Conservation (phyloP, 2,888 invertebrate genomes). For the Ochlodes sylvanus region DNA sequence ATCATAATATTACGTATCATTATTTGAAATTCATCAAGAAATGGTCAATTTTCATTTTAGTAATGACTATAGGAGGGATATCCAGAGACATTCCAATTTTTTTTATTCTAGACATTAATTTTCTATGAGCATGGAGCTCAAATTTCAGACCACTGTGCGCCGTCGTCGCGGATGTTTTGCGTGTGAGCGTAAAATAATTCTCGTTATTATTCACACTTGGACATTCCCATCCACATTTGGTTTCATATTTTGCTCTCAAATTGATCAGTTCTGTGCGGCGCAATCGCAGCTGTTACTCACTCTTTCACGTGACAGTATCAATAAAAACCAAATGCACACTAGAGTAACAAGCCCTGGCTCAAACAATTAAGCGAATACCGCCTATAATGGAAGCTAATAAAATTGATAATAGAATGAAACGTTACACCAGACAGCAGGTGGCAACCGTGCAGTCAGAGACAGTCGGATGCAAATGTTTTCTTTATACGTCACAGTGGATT, state of each 20-base stretch:
- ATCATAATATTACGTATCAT: no score
- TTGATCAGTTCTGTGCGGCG: no score
- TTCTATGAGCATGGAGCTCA: no score
- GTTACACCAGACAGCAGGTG: not conserved
- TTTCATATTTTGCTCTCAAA: no score
- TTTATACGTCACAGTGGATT: not conserved
- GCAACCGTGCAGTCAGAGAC: not conserved
- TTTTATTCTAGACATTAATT: no score
- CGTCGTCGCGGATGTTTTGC: no score
- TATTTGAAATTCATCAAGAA: no score
- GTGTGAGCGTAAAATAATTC: constrained; percentile 1
- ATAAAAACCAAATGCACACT: constrained; percentile 40
- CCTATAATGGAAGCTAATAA: constrained; percentile 22
- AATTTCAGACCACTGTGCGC: no score
- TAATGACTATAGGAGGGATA: no score
- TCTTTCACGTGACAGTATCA: constrained; percentile 52
- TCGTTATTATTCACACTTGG: constrained; percentile 10
- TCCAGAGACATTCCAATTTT: no score
- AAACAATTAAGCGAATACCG: constrained; percentile 45
- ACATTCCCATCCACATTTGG: no score
- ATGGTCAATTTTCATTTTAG: no score
- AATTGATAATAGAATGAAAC: constrained; percentile 5
- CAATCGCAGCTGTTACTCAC: constrained; percentile 38
- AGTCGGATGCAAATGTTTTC: constrained; percentile 1
- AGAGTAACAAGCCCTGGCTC: not conserved